Conservation (phyloP, 2,113 vertebrate genomes). For the Brienomyrus brachyistius region DNA sequence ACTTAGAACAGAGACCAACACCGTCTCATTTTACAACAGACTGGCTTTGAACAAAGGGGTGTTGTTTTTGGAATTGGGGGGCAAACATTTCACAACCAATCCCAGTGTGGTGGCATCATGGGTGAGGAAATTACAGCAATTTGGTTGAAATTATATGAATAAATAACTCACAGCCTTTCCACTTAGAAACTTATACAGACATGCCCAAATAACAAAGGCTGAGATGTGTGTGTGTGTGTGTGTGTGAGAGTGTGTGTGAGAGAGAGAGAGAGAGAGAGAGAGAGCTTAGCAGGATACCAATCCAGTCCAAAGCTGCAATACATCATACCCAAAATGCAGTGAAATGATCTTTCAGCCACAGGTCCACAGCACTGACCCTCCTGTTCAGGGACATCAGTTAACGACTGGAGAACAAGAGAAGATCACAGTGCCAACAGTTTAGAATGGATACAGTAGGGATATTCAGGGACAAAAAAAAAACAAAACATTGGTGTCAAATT, state of each 20-base stretch:
- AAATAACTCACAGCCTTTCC: background rate
- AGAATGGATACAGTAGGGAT: background rate
- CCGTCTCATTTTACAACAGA: background rate
- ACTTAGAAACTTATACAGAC: background rate
- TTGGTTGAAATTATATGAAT: background rate
- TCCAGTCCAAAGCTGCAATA: background rate
- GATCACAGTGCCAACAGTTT: background rate
- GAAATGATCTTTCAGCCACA: background rate
- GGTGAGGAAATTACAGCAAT: background rate
- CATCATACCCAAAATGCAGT: background rate
- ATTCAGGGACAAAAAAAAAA: background rate
- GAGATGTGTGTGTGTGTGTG: background rate
- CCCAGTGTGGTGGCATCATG: background rate
- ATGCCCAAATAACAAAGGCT: background rate
- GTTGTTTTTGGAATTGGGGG: background rate
- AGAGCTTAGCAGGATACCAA: background rate
- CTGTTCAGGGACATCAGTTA: background rate
- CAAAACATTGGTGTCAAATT: background rate
- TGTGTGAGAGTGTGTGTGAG: background rate
- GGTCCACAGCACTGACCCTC: background rate
- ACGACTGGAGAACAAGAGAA: background rate
- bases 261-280: background rate
- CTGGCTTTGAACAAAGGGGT: background rate
- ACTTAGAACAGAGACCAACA: background rate
- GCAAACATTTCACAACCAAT: background rate